Evolutionary conservation across 1,140 invertebrate species (phyloP).

Genomic region (Brevipalpus yothersi): DNA sequence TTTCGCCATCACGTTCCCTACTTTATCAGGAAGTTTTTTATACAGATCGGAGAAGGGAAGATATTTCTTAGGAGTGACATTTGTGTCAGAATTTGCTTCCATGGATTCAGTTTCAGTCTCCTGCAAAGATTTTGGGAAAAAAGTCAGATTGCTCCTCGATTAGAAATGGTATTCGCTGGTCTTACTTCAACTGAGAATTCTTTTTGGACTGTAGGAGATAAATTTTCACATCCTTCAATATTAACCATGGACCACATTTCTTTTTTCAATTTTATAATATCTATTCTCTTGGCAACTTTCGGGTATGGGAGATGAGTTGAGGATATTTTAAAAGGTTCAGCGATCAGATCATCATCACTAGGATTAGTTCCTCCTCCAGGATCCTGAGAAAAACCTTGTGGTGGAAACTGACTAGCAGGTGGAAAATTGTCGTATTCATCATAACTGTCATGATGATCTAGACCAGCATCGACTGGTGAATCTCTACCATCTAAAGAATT

Average conservation of each 20-base stretch:
- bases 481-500: slow-evolving; percentile 10
- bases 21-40: slow-evolving; percentile 27
- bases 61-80: neutral
- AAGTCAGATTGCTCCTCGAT: neutral
- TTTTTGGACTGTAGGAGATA: neutral
- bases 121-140: neutral
- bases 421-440: slow-evolving; percentile 7
- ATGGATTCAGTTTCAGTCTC: neutral
- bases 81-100: neutral
- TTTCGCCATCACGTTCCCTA: slow-evolving; percentile 34
- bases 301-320: slow-evolving; percentile 44
- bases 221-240: neutral
- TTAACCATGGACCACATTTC: slow-evolving; percentile 36
- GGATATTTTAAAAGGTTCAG: slow-evolving; percentile 29
- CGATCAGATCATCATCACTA: slow-evolving; percentile 27
- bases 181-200: neutral
- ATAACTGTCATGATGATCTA: neutral
- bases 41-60: slow-evolving; percentile 28
- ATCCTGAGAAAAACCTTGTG: neutral
- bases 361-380: neutral
- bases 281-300: slow-evolving; percentile 45
- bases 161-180: neutral
- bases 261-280: slow-evolving; percentile 46
- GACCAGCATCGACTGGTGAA: slow-evolving; percentile 5
- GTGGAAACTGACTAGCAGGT: neutral